Conservation (phyloP, 2,888 invertebrate species). For the Tachina lurida region DNA sequence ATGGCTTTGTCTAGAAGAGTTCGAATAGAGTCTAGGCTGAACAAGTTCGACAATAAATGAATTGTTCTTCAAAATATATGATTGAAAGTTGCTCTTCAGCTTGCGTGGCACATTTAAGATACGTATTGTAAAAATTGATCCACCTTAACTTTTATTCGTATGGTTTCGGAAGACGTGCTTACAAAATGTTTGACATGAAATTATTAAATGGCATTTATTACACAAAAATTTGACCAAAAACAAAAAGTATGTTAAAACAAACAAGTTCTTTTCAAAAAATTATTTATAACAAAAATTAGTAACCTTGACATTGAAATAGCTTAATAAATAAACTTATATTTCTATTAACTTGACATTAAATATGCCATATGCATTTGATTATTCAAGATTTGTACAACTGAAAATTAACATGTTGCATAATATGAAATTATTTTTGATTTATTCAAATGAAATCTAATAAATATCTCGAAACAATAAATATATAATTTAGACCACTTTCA, state of each 20-base stretch:
- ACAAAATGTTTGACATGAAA: slow-evolving; percentile 12
- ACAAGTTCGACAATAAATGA: no score
- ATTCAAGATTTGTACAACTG: not conserved
- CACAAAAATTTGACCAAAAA: slow-evolving; percentile 1
- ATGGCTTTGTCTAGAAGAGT: no score
- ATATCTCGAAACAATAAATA: no score
- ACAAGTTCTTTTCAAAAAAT: slow-evolving; percentile 6
- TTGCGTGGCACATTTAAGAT: no score
- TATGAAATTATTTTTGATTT: no score
- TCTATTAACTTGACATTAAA: not conserved
- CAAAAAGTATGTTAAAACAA: not conserved
- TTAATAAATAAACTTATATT: not conserved
- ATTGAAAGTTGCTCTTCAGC: no score
- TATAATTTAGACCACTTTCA: no score
- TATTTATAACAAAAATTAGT: slow-evolving; percentile 12
- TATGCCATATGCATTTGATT: not conserved
- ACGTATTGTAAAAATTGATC: no score
- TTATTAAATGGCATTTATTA: slow-evolving; percentile 9
- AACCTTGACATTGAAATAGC: slow-evolving; percentile 13
- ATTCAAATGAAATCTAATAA: no score
- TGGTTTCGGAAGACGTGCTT: slow-evolving; percentile 20
- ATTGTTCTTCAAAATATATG: no score
- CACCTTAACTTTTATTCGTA: not conserved
- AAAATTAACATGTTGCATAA: no score
- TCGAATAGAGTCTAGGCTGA: no score